Evolutionary conservation across 2,888 invertebrate species (phyloP).

Genomic region (Volucella bombylans): DNA sequence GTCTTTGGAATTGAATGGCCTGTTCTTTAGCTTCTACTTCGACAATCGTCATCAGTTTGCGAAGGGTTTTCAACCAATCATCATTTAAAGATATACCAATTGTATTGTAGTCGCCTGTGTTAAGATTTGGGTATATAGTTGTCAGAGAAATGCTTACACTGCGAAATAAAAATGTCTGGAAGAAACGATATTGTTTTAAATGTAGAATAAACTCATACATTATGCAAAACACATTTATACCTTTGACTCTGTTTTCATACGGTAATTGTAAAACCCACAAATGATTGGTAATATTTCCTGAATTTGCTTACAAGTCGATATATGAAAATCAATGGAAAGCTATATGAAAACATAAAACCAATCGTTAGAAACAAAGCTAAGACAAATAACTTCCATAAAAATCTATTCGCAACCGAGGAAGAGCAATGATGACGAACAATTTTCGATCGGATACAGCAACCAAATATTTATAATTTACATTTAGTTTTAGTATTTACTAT

Average conservation of each 20-base stretch:
- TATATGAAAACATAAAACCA: constrained; percentile 55
- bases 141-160: constrained; percentile 76
- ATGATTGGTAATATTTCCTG: constrained; percentile 78
- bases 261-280: constrained; percentile 77
- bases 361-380: background rate
- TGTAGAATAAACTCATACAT: background rate
- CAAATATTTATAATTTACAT: no score
- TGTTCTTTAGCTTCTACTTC: constrained; percentile 78
- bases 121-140: constrained; percentile 78
- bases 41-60: constrained; percentile 77
- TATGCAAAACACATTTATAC: constrained; percentile 50
- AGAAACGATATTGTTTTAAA: background rate
- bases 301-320: constrained; percentile 76
- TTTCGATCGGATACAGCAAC: background rate
- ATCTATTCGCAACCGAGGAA: no score
- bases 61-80: constrained; percentile 77
- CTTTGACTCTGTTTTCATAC: constrained; percentile 77
- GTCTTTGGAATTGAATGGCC: constrained; percentile 73
- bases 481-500: no score
- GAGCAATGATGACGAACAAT: no score
- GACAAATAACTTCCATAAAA: background rate
- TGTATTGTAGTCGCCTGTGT: constrained; percentile 76
- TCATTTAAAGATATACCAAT: constrained; percentile 75
- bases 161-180: constrained; percentile 77
- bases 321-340: constrained; percentile 79